These are phyloP conservation scores for Ctena decussata DNA, from an alignment of 2,888 invertebrate genomes.

Conservation along the genomic window DNA sequence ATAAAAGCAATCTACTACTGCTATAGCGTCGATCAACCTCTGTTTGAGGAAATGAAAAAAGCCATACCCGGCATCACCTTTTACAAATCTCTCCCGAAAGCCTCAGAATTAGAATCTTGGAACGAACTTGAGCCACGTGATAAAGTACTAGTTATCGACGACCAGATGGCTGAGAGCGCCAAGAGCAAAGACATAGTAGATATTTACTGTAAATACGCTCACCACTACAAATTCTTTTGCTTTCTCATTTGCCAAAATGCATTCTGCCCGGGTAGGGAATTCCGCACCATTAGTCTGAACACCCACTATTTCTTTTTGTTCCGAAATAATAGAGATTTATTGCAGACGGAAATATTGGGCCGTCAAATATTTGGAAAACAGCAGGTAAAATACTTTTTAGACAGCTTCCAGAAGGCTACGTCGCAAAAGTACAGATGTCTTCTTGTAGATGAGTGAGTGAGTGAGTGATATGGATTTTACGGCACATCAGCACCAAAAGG, in stretches of 20 bases:
- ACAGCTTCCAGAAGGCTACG: constrained; percentile 56
- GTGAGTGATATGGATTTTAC: no score
- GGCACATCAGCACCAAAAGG: no score
- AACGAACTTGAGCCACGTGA: constrained; percentile 36
- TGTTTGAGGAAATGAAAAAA: constrained; percentile 56
- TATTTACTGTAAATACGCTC: constrained; percentile 57
- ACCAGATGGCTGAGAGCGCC: constrained; percentile 45
- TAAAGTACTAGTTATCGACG: constrained; percentile 52
- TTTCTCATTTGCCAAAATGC: constrained; percentile 62
- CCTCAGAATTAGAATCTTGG: constrained; percentile 47
- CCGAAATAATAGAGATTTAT: constrained; percentile 51
- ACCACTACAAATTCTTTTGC: constrained; percentile 55
- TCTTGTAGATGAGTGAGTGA: no score
- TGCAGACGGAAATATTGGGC: constrained; percentile 57
- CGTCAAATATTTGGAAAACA: constrained; percentile 53
- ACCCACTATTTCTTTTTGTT: constrained; percentile 62
- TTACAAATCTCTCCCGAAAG: constrained; percentile 47
- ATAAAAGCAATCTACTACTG: constrained; percentile 50
- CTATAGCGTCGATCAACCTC: constrained; percentile 61
- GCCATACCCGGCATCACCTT: constrained; percentile 47
- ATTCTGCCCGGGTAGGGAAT: constrained; percentile 47
- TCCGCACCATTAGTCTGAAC: constrained; percentile 60
- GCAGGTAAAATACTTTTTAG: constrained; percentile 46
- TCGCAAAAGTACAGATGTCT: constrained; percentile 50
- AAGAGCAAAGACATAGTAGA: constrained; percentile 49